Percentiles rank a stretch among this genome's conserved stretches.
Evolutionary conservation across 2,797 vertebrate species (phyloP).

Genomic region (Sandelia bainsii): DNA sequence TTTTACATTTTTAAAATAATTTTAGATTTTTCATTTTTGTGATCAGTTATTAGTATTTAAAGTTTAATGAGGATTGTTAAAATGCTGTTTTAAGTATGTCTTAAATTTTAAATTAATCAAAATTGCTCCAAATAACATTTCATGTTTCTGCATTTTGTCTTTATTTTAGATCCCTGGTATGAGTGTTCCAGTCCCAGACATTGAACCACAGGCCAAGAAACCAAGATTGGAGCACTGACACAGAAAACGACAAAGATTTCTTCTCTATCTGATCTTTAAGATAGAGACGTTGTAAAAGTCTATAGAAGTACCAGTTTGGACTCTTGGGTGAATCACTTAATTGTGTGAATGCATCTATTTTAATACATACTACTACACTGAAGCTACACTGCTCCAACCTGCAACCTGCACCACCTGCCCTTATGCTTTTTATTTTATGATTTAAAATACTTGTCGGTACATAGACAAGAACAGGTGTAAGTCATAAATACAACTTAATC

Average conservation of each 20-base stretch:
- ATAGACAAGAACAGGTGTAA: not conserved
- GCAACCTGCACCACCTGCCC: not conserved
- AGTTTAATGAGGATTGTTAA: not conserved
- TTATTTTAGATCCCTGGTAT: slow-evolving; percentile 84
- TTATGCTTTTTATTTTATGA: slow-evolving; percentile 17
- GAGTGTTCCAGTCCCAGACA: slow-evolving; percentile 77
- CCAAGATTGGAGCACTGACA: slow-evolving; percentile 79
- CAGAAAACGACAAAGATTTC: not conserved
- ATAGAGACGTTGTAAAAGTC: not conserved
- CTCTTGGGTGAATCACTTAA: not conserved
- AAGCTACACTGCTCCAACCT: not conserved
- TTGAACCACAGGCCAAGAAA: slow-evolving; percentile 81
- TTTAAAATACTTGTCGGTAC: slow-evolving; percentile 3
- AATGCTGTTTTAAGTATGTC: not conserved
- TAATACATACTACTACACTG: not conserved
- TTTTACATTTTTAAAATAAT: not conserved
- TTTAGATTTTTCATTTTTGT: not conserved
- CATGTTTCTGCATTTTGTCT: not conserved
- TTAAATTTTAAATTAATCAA: not conserved
- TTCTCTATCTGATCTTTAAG: not conserved
- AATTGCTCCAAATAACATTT: not conserved
- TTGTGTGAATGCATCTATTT: not conserved
- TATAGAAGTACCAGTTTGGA: slow-evolving; percentile 2
- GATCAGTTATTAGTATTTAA: not conserved
- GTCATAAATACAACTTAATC: not conserved